Conservation (phyloP, 2,888 invertebrate species). For the Liopterus haemorrhoidalis region DNA sequence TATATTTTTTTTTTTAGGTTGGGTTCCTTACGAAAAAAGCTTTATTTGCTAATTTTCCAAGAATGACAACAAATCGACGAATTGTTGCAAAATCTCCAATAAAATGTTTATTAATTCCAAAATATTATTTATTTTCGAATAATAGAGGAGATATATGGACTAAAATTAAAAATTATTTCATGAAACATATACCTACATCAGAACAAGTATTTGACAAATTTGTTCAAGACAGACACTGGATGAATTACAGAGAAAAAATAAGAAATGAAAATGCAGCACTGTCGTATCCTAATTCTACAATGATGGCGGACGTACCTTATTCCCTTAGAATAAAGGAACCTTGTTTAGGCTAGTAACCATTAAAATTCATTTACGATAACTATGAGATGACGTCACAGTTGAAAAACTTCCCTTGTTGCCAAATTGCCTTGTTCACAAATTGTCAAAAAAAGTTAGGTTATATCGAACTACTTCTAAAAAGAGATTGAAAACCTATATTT, state of each 20-base stretch:
- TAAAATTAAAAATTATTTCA: conserved; percentile 55
- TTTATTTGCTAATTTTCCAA: conserved; percentile 68
- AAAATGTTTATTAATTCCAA: conserved; percentile 62
- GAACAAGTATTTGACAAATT: conserved; percentile 54
- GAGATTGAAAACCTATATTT: too few species aligned
- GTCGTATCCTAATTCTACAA: conserved; percentile 51
- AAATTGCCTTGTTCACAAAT: too few species aligned
- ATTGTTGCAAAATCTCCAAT: conserved; percentile 60
- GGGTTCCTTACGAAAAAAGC: conserved; percentile 53
- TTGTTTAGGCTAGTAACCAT: conserved; percentile 40
- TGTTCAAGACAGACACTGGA: conserved; percentile 53
- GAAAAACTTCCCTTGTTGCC: too few species aligned
- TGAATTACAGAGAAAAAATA: conserved; percentile 49
- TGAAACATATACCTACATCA: conserved; percentile 54
- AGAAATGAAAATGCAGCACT: conserved; percentile 49
- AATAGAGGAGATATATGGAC: conserved; percentile 63
- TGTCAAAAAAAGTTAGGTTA: too few species aligned
- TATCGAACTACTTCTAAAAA: too few species aligned
- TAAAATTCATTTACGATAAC: too few species aligned
- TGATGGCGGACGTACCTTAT: conserved; percentile 59
- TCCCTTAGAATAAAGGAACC: conserved; percentile 57
- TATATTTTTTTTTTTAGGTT: conserved; percentile 38
- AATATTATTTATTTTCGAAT: conserved; percentile 62
- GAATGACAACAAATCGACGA: conserved; percentile 57
- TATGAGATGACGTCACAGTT: too few species aligned